Evolutionary conservation across 2,113 vertebrate genomes (phyloP).

Genomic region (Macrotus californicus): DNA sequence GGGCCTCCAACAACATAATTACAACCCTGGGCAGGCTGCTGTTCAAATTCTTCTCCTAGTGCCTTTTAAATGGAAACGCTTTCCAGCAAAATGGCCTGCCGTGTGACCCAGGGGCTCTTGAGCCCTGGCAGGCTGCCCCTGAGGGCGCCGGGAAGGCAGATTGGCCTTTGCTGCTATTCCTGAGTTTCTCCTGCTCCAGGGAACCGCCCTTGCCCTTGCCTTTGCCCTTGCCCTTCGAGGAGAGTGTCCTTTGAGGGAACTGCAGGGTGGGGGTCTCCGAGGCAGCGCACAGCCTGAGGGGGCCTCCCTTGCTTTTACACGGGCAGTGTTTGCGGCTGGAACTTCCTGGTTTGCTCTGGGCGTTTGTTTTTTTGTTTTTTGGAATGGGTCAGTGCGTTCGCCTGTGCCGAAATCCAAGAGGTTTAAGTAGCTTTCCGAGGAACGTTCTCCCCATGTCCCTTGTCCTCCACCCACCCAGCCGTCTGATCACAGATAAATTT

Average conservation of each 20-base stretch:
- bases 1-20: neutral
- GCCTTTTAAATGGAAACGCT: neutral
- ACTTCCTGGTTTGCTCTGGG: neutral
- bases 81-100: neutral
- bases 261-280: neutral
- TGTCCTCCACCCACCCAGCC: neutral
- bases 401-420: neutral
- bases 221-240: no score
- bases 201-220: fast-evolving
- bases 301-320: neutral
- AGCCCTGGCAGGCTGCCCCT: neutral
- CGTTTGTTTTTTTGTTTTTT: neutral
- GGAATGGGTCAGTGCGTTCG: neutral
- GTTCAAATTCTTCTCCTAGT: neutral
- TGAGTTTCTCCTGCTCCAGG: neutral
- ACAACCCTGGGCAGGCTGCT: neutral
- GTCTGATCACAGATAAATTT: neutral
- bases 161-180: neutral
- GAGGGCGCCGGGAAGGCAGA: neutral
- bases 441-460: neutral
- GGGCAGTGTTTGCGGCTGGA: neutral
- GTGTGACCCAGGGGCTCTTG: neutral
- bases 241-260: neutral
- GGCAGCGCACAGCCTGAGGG: neutral
- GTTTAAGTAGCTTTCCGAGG: neutral